These are phyloP conservation scores for Slavum lentiscoides DNA, from an alignment of 2,888 invertebrate species.

Conservation along the genomic window DNA sequence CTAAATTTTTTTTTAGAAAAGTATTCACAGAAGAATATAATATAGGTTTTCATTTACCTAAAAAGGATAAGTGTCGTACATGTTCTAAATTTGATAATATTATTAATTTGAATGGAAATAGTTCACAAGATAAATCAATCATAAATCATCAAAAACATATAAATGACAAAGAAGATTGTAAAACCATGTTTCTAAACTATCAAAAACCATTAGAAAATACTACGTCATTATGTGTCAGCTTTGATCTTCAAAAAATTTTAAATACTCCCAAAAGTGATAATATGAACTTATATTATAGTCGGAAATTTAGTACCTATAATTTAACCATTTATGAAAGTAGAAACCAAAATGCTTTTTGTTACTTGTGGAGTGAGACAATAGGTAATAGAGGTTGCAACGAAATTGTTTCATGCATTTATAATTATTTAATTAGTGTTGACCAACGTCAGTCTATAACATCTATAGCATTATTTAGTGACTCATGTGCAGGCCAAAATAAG, in stretches of 20 bases:
- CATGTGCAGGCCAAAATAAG: constrained; percentile 55
- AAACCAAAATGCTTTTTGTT: constrained; percentile 19
- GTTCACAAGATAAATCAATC: too few species aligned
- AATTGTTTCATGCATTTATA: constrained; percentile 41
- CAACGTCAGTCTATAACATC: not conserved
- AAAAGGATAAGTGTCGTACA: constrained; percentile 35
- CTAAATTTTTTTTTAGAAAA: not conserved
- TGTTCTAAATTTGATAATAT: constrained; percentile 10
- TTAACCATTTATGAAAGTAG: constrained; percentile 41
- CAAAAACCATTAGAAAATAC: constrained; percentile 3
- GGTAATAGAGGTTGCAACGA: constrained; percentile 32
- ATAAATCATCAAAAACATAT: not conserved
- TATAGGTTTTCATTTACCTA: constrained; percentile 20
- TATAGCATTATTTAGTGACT: constrained; percentile 55
- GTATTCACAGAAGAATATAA: not conserved
- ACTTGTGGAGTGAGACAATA: constrained; percentile 47
- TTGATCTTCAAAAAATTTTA: constrained; percentile 34
- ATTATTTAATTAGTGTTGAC: constrained; percentile 32
- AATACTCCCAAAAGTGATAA: constrained; percentile 18
- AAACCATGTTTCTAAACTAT: not conserved
- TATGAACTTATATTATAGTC: constrained; percentile 32
- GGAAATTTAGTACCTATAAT: constrained; percentile 32
- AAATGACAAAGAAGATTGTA: not conserved
- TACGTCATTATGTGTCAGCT: not conserved
- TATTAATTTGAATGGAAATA: not conserved